A percentile compares a stretch with the other conserved stretches of the same genome.
Evolutionary conservation across 2,113 vertebrate genomes (phyloP).

Genomic region (Dromas ardeola): DNA sequence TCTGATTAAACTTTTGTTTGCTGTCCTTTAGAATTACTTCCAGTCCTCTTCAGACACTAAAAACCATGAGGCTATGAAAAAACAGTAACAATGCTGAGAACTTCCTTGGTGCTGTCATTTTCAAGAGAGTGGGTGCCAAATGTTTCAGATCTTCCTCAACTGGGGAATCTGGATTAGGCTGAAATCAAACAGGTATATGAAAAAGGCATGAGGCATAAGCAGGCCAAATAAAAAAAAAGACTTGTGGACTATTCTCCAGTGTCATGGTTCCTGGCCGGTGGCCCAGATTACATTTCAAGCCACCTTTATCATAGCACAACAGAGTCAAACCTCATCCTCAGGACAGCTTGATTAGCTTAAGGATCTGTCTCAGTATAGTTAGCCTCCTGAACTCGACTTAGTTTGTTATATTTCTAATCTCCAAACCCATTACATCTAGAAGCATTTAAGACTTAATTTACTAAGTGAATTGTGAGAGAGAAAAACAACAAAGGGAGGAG

Average conservation of each 20-base stretch:
- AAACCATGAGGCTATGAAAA: not conserved
- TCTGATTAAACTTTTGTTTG: not conserved
- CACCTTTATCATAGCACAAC: not conserved
- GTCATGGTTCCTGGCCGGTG: not conserved
- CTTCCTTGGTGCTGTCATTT: not conserved
- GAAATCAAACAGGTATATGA: not conserved
- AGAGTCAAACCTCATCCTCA: not conserved
- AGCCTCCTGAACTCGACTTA: not conserved
- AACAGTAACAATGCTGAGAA: accelerated
- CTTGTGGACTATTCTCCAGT: not conserved
- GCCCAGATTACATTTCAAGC: not conserved
- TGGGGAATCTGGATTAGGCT: not conserved
- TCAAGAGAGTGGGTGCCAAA: not conserved
- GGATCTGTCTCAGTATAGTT: not conserved
- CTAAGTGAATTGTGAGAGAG: not conserved
- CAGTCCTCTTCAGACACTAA: not conserved
- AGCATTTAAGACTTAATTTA: not conserved
- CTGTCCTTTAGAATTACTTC: not conserved
- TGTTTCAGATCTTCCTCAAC: not conserved
- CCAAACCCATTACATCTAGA: not conserved
- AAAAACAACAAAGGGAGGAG: not conserved
- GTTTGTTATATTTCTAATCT: not conserved
- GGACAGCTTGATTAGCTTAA: not conserved
- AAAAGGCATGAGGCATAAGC: not conserved
- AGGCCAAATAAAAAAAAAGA: not conserved